These are phyloP conservation scores for Pelochelys cantorii DNA, from an alignment of 2,797 vertebrate genomes.

Conservation along the genomic window DNA sequence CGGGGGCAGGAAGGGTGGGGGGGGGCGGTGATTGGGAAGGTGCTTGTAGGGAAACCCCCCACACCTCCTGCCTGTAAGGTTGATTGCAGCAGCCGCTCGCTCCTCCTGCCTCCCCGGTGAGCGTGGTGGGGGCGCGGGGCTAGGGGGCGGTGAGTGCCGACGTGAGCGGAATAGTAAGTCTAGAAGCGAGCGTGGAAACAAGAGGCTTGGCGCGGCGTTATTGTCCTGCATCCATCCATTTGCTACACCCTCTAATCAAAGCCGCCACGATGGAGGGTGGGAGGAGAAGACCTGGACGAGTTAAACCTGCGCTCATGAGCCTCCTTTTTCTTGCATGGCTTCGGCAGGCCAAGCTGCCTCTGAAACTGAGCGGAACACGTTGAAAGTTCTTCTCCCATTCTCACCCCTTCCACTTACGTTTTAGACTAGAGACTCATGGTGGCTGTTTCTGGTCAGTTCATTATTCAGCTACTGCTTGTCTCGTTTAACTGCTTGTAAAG, in stretches of 20 bases:
- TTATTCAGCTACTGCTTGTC: not conserved
- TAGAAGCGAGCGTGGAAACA: not conserved
- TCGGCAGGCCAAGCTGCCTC: not conserved
- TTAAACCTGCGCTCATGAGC: not conserved
- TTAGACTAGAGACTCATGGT: not conserved
- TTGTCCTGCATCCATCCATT: not conserved
- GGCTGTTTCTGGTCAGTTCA: not conserved
- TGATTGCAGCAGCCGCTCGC: not conserved
- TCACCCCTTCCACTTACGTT: not conserved
- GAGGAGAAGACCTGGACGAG: not conserved
- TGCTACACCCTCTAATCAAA: not conserved
- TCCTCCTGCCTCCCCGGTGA: not conserved
- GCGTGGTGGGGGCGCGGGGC: not conserved
- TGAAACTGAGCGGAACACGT: no score
- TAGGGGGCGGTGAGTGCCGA: not conserved
- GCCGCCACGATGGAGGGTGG: not conserved
- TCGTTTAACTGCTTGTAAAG: not conserved
- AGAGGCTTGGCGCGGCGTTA: not conserved
- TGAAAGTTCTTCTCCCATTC: not conserved
- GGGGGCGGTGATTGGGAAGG: not conserved
- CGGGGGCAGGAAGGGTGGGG: no score
- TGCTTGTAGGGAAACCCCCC: accelerated
- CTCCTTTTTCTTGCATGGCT: not conserved
- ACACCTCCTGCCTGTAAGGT: not conserved
- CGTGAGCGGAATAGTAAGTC: not conserved